These are phyloP conservation scores for Ceryle rudis DNA, from an alignment of 2,797 vertebrate species.

Conservation along the genomic window DNA sequence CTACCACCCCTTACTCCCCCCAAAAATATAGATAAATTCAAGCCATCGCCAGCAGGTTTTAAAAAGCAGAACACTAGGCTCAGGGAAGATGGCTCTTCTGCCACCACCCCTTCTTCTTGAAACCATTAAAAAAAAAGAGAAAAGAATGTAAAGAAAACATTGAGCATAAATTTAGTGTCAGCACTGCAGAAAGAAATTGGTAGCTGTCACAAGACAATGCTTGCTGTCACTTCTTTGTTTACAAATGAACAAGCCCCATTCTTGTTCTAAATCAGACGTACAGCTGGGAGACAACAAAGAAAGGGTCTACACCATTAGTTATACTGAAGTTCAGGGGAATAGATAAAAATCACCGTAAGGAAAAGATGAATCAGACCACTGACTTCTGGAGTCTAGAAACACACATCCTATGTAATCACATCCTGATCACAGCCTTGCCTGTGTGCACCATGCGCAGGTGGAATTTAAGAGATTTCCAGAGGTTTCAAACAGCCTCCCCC, in stretches of 20 bases:
- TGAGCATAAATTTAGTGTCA: neutral
- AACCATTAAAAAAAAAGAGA: neutral
- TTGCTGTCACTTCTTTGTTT: neutral
- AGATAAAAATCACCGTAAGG: neutral
- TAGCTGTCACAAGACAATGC: neutral
- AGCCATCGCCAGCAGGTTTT: neutral
- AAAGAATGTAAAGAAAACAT: neutral
- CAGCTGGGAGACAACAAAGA: neutral
- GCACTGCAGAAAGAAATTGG: neutral
- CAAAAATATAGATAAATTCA: neutral
- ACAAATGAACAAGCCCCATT: neutral
- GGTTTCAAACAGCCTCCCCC: neutral
- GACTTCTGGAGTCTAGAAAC: neutral
- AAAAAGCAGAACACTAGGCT: neutral
- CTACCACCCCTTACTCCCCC: neutral
- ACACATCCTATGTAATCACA: neutral
- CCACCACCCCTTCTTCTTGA: neutral
- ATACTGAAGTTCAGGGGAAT: neutral
- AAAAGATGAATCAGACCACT: neutral
- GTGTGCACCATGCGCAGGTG: neutral
- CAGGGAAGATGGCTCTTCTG: neutral
- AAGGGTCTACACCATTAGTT: neutral
- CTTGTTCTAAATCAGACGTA: neutral
- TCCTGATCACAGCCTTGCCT: neutral
- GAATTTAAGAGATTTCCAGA: neutral